phyloP scores from a whole-genome alignment of 1,140 invertebrate genomes.

The Glomeris maerens region DNA sequence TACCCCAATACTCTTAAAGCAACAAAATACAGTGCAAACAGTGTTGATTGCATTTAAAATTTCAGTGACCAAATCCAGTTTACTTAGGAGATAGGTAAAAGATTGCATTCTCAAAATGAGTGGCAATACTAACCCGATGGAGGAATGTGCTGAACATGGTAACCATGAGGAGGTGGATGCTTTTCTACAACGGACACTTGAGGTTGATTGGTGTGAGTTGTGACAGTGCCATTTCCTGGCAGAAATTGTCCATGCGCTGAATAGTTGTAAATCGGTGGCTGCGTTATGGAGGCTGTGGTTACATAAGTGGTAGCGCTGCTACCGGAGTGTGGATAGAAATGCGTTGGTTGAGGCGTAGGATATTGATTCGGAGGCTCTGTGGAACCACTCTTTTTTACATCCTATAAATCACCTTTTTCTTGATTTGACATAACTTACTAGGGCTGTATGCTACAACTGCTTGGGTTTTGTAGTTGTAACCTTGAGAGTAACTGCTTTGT shows the following conservation, averaged over 20 bases:
- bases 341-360: not conserved
- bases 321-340: slow-evolving; percentile 3
- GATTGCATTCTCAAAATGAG: not conserved
- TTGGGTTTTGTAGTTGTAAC: slow-evolving; percentile 34
- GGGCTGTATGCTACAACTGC: slow-evolving; percentile 19
- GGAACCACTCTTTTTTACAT: not conserved
- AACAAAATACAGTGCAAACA: not conserved
- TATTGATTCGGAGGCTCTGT: not conserved
- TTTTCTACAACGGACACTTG: not conserved
- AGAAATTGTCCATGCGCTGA: not conserved
- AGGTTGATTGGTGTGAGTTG: not conserved
- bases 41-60: not conserved
- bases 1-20: not conserved
- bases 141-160: slow-evolving; percentile 4
- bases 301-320: not conserved
- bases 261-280: not conserved
- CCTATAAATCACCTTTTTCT: slow-evolving; percentile 17
- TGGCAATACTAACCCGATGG: not conserved
- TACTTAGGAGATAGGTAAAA: not conserved
- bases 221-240: not conserved
- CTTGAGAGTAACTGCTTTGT: slow-evolving; percentile 21
- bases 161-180: not conserved
- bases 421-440: slow-evolving; percentile 18
- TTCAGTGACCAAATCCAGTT: not conserved
- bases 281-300: not conserved